These are phyloP conservation scores for Prochilodus magdalenae DNA, from an alignment of 2,113 vertebrate species.

Conservation along the genomic window DNA sequence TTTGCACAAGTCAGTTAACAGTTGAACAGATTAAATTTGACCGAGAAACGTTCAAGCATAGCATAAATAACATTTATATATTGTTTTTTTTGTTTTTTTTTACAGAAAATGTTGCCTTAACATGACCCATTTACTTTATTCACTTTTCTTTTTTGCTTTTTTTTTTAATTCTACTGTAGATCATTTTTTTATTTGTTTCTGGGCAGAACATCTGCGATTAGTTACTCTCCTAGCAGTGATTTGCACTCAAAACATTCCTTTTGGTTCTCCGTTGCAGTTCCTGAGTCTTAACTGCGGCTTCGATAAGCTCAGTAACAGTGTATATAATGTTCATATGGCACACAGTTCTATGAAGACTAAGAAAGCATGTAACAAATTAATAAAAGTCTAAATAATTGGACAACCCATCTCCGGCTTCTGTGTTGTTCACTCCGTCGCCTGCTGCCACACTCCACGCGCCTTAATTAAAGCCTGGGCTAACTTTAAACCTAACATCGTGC, in stretches of 20 bases:
- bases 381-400: conserved; percentile 69
- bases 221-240: conserved; percentile 14
- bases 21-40: background rate
- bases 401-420: conserved; percentile 51
- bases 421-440: conserved; percentile 34
- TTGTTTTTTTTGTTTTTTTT: conserved; percentile 36
- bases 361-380: conserved; percentile 77
- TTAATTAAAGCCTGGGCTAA: conserved; percentile 31
- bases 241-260: conserved; percentile 48
- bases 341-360: conserved; percentile 67
- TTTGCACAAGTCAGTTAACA: conserved; percentile 46
- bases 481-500: conserved; percentile 59
- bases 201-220: background rate
- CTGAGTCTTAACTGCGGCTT: conserved; percentile 55
- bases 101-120: conserved; percentile 51
- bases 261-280: conserved; percentile 47
- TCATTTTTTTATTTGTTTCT: background rate
- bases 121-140: conserved; percentile 26
- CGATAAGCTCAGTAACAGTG: conserved; percentile 60
- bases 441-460: conserved; percentile 4
- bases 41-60: conserved; percentile 24
- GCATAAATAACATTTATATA: conserved; percentile 21
- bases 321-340: conserved; percentile 75
- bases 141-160: background rate
- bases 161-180: conserved; percentile 22